phyloP scores from a whole-genome alignment of 2,797 vertebrate genomes.

The Phrynocephalus forsythii region DNA sequence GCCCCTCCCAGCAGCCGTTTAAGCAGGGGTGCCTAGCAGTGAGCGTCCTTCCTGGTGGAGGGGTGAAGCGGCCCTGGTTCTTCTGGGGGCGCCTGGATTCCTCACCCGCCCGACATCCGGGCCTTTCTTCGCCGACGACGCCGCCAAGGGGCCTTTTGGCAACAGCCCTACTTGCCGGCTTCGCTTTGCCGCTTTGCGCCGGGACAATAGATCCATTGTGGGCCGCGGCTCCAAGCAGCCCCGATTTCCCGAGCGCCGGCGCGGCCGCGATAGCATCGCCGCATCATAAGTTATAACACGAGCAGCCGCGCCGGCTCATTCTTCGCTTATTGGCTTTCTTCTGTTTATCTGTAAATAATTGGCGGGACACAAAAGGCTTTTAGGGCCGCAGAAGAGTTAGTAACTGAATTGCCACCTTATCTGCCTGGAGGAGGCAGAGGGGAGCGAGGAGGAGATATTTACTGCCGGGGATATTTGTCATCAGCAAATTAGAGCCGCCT shows the following conservation, averaged over 20 bases:
- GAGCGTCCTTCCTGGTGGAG: no score
- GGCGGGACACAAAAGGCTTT: slow-evolving; percentile 65
- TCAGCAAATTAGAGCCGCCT: slow-evolving; percentile 66
- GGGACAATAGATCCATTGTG: neutral
- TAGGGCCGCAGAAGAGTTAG: slow-evolving; percentile 66
- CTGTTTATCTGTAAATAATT: slow-evolving; percentile 73
- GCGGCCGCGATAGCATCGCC: slow-evolving; percentile 55
- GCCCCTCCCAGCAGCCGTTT: no score
- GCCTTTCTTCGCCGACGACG: neutral
- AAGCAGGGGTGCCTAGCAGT: no score
- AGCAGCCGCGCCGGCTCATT: slow-evolving; percentile 50
- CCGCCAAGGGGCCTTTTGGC: neutral
- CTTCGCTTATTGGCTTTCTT: slow-evolving; percentile 64
- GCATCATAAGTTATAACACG: slow-evolving; percentile 37
- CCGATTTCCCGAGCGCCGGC: neutral
- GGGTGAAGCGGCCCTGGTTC: no score
- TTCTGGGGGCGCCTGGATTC: neutral
- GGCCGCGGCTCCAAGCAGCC: neutral
- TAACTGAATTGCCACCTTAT: slow-evolving; percentile 67
- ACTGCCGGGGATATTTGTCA: slow-evolving; percentile 68
- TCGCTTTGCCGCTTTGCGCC: fast-evolving
- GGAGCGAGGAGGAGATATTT: slow-evolving; percentile 55
- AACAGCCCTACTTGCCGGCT: neutral
- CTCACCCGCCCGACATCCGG: neutral
- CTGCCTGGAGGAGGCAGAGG: slow-evolving; percentile 63